These are phyloP conservation scores for Xerus rutilus DNA, from an alignment of 2,797 vertebrate species.

Conservation along the genomic window DNA sequence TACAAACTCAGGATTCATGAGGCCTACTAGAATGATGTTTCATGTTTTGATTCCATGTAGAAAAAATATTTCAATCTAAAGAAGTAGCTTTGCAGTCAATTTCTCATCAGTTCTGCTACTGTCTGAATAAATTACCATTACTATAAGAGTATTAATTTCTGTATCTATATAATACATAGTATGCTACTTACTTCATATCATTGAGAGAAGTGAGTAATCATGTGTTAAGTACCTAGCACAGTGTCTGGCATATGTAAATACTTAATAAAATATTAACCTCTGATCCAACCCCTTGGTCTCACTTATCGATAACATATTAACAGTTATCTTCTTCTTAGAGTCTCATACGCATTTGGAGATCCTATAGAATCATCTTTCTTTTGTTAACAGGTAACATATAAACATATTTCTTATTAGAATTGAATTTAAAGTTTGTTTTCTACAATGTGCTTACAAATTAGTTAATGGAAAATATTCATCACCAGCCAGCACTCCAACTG, in stretches of 20 bases:
- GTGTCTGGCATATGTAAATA: neutral
- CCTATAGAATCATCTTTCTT: neutral
- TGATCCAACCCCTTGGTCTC: neutral
- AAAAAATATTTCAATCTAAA: slow-evolving; percentile 17
- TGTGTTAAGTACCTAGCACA: neutral
- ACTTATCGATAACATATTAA: neutral
- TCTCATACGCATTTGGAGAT: neutral
- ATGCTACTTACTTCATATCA: neutral
- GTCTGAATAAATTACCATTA: neutral
- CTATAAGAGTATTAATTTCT: neutral
- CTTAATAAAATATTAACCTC: neutral
- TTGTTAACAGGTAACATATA: neutral
- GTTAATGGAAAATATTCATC: neutral
- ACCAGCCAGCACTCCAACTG: neutral
- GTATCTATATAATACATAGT: neutral
- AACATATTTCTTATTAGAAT: neutral
- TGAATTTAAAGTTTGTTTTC: slow-evolving; percentile 41
- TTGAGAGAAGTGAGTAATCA: neutral
- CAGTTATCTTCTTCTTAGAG: neutral
- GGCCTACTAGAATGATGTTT: neutral
- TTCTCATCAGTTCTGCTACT: neutral
- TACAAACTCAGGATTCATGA: neutral
- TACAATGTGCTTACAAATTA: neutral
- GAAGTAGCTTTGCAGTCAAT: slow-evolving; percentile 36
- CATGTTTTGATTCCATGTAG: neutral